Percentiles rank a stretch among this genome's conserved stretches.
These are phyloP conservation scores for Lithobates pipiens DNA, from an alignment of 2,797 vertebrate genomes.

Conservation along the genomic window DNA sequence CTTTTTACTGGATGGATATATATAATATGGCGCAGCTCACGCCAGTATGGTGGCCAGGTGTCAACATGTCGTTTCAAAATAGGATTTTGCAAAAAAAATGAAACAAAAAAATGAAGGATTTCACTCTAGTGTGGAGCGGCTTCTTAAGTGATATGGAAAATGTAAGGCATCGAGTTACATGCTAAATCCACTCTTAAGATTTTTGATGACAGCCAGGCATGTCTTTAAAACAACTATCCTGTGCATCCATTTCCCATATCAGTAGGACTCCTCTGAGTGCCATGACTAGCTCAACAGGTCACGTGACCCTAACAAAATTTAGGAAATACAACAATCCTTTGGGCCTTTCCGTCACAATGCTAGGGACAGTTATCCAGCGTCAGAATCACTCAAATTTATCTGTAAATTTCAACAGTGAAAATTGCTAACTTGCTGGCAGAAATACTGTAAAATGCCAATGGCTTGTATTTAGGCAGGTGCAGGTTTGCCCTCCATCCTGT, in stretches of 20 bases:
- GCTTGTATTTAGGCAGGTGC: no score
- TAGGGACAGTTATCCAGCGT: no score
- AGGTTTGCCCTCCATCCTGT: no score
- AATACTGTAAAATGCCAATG: no score
- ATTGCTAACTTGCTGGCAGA: no score
- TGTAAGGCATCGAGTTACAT: slow-evolving; percentile 23
- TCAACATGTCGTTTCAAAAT: slow-evolving; percentile 46
- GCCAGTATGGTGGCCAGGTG: slow-evolving; percentile 31
- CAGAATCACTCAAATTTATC: no score
- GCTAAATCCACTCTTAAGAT: slow-evolving; percentile 43
- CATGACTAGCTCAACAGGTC: no score
- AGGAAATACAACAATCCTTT: neutral
- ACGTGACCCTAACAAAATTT: no score
- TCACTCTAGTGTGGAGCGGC: slow-evolving; percentile 30
- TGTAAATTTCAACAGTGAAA: no score
- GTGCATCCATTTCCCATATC: slow-evolving; percentile 6
- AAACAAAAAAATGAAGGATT: slow-evolving; percentile 43
- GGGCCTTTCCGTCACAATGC: no score
- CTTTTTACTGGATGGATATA: slow-evolving; percentile 18
- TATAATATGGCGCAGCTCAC: slow-evolving; percentile 3
- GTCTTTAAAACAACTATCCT: slow-evolving; percentile 6
- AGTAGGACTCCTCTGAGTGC: neutral
- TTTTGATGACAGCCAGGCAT: slow-evolving; percentile 36
- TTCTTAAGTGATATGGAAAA: slow-evolving; percentile 37
- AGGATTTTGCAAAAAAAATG: slow-evolving; percentile 42